Evolutionary conservation across 1,140 invertebrate species (phyloP).

Genomic region (Macrocentrus cingulum): DNA sequence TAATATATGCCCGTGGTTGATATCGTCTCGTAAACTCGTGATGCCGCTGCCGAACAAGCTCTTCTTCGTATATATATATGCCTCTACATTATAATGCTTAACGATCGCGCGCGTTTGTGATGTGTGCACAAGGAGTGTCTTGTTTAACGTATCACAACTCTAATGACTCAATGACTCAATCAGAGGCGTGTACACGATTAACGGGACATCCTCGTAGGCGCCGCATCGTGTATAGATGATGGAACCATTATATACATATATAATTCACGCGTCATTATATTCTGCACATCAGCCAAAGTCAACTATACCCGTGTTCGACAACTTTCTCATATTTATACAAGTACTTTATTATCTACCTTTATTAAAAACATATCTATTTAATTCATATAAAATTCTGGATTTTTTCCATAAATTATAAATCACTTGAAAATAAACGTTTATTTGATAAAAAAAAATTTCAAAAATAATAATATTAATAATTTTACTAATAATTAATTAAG

Average conservation of each 20-base stretch:
- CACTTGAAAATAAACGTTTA: too few species aligned
- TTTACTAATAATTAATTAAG: too few species aligned
- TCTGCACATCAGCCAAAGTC: not conserved
- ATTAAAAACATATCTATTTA: too few species aligned
- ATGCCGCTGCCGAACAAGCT: too few species aligned
- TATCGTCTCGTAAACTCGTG: not conserved
- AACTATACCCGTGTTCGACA: slow-evolving; percentile 11
- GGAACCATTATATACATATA: not conserved
- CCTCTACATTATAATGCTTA: too few species aligned
- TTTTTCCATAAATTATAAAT: too few species aligned
- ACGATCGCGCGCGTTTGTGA: slow-evolving; percentile 2
- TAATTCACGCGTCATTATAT: not conserved
- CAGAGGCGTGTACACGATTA: slow-evolving; percentile 29
- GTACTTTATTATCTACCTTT: too few species aligned
- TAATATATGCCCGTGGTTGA: too few species aligned
- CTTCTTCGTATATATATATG: too few species aligned
- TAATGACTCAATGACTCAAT: slow-evolving; percentile 48
- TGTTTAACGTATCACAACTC: slow-evolving; percentile 28
- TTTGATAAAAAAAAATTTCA: too few species aligned
- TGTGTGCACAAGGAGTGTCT: slow-evolving; percentile 17
- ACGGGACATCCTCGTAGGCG: slow-evolving; percentile 20
- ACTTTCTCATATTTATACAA: not conserved
- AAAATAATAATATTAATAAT: too few species aligned
- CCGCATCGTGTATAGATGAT: slow-evolving; percentile 14
- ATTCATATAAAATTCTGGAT: too few species aligned